Evolutionary conservation across 2,888 invertebrate genomes (phyloP).

Genomic region (Alentia gelatinosa): DNA sequence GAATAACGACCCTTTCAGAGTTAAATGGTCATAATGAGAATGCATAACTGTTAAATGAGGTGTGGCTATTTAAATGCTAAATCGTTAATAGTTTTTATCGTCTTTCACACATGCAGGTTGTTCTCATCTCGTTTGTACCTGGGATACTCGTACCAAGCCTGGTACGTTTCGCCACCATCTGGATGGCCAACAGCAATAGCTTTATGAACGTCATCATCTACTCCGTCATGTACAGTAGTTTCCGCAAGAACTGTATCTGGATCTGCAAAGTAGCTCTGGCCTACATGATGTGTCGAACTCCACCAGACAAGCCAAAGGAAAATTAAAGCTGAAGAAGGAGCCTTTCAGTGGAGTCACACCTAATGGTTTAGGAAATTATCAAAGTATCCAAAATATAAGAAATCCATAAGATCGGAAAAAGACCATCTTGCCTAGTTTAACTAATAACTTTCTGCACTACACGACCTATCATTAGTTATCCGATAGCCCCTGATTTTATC

Average conservation of each 20-base stretch:
- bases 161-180: slow-evolving; percentile 43
- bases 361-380: too few species aligned
- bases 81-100: too few species aligned
- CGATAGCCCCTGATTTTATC: too few species aligned
- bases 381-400: too few species aligned
- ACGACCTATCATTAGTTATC: too few species aligned
- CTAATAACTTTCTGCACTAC: too few species aligned
- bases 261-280: background rate
- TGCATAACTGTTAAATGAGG: too few species aligned
- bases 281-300: background rate
- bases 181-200: slow-evolving; percentile 59
- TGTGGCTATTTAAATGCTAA: too few species aligned
- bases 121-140: slow-evolving; percentile 2
- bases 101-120: background rate
- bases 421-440: too few species aligned
- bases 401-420: too few species aligned
- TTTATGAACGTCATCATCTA: slow-evolving; percentile 57
- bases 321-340: too few species aligned
- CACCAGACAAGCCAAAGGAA: background rate
- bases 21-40: slow-evolving; percentile 58
- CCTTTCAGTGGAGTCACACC: too few species aligned
- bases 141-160: background rate
- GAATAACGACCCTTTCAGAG: background rate
- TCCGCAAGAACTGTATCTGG: slow-evolving; percentile 47
- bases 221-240: slow-evolving; percentile 54